Percentiles rank a stretch among this genome's conserved stretches.
Evolutionary conservation across 2,797 vertebrate genomes (phyloP).

Genomic region (Danio kyathit): DNA sequence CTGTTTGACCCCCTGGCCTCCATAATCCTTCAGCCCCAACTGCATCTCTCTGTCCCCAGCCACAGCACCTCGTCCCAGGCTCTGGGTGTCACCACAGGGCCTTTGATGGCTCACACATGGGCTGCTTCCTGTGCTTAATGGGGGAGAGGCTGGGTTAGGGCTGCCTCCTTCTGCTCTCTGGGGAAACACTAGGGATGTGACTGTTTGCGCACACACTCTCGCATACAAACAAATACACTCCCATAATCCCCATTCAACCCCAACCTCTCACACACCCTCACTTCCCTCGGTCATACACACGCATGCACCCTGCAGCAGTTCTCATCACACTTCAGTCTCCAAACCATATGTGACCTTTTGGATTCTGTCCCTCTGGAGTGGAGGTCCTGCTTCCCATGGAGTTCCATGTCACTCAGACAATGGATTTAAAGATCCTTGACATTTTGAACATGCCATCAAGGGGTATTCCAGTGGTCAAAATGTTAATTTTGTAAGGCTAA

Average conservation of each 20-base stretch:
- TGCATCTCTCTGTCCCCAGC: constrained; percentile 27
- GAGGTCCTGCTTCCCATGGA: constrained; percentile 37
- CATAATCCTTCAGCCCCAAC: constrained; percentile 35
- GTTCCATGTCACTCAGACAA: background rate
- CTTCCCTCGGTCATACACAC: constrained; percentile 42
- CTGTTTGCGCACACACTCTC: constrained; percentile 33
- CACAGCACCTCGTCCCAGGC: constrained; percentile 47
- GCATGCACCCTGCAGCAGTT: constrained; percentile 44
- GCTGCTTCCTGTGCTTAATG: constrained; percentile 54
- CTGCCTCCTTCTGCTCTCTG: constrained; percentile 35
- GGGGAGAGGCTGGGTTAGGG: constrained; percentile 38
- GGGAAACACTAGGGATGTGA: constrained; percentile 47
- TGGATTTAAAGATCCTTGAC: background rate
- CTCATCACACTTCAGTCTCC: constrained; percentile 27
- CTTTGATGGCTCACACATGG: constrained; percentile 62
- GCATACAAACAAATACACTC: constrained; percentile 24
- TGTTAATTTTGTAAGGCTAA: background rate
- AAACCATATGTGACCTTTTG: constrained; percentile 20
- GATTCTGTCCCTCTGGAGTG: constrained; percentile 20
- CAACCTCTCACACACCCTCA: constrained; percentile 34
- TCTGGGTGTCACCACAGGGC: constrained; percentile 53
- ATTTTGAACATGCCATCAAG: background rate
- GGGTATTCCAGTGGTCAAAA: background rate
- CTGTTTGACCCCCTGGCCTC: constrained; percentile 45
- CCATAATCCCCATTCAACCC: constrained; percentile 36